Base-by-base conservation (phyloP, 2,797 vertebrate genomes). In the Artibeus jamaicensis region DNA sequence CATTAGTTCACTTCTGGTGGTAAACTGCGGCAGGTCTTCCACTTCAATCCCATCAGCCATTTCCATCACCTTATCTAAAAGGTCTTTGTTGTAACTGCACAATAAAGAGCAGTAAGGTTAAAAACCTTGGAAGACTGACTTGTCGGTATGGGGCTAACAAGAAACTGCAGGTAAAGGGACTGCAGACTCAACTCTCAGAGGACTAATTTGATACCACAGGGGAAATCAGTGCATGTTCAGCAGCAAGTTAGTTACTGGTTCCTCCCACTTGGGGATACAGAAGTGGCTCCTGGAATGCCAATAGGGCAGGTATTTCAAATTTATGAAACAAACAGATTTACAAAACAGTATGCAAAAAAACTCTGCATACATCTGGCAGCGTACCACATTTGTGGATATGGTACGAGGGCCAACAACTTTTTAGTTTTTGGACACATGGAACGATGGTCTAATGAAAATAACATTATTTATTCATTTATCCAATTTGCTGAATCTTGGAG, bases 31-130 rank as follows among this genome's bases (percentile, higher is more conserved):
- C 4, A 99, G 98, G 34, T 99, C 99, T 95, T 98, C 98, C 87
- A 99, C 99, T 91, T 98, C 98, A 86, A 99, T 98, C 19, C 99
- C 99, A 57, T 99, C 98, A 24, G 99, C 99, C 99, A 99, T 99
- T 92, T 98, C 98, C 32, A 97, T 99, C 87, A 99, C 99, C 92
- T 98, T 99, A 48, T 99, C 98, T 98, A 99, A 98, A 73, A 99
- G 98, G 82, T 98, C 98, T 16, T 98, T 93, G 97, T 91, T 99
- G 73, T 99, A 99, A 85, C 99, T 99, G 97, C 82, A 96, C 34
- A 95, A 97, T 79, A 84, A 96, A 97, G 97, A 95, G 85, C 26
- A 95, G 62, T 29, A 77, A 92, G 70, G 86, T 83, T 83, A 92
- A 97, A 93, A 85, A 79, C 53, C 89, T 34, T 55, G 18, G 86